Evolutionary conservation across 2,113 vertebrate species (phyloP).

Genomic region (Platysteira castanea): DNA sequence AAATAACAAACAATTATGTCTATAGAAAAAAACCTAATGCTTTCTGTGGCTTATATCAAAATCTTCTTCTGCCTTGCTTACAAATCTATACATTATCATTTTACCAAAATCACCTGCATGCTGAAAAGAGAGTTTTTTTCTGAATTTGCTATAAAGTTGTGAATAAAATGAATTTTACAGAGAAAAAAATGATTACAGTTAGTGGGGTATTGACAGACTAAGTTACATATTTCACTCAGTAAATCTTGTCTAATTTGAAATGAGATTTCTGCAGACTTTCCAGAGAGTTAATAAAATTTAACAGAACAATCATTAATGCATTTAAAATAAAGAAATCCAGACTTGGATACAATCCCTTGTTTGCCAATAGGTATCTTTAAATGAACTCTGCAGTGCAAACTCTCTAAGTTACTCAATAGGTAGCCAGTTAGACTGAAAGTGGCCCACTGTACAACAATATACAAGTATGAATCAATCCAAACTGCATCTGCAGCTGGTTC

Average conservation of each 20-base stretch:
- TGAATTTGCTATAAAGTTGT: background rate
- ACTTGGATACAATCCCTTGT: background rate
- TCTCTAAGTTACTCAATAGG: background rate
- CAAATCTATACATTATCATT: background rate
- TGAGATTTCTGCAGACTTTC: background rate
- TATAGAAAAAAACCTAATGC: background rate
- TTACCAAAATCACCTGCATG: background rate
- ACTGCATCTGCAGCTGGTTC: background rate
- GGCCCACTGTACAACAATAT: background rate
- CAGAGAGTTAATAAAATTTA: background rate
- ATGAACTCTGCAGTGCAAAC: background rate
- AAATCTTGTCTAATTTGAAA: background rate
- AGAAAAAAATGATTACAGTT: background rate
- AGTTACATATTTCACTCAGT: background rate
- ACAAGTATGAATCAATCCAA: background rate
- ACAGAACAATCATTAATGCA: background rate
- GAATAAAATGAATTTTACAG: background rate
- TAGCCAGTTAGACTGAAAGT: background rate
- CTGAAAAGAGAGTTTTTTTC: background rate
- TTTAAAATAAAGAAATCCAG: background rate
- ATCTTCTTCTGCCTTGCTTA: background rate
- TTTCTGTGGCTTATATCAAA: background rate
- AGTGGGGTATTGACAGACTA: background rate
- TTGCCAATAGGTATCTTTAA: background rate
- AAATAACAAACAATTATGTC: background rate